Evolutionary conservation across 1,140 invertebrate species (phyloP).

Genomic region (Coboldia fuscipes): DNA sequence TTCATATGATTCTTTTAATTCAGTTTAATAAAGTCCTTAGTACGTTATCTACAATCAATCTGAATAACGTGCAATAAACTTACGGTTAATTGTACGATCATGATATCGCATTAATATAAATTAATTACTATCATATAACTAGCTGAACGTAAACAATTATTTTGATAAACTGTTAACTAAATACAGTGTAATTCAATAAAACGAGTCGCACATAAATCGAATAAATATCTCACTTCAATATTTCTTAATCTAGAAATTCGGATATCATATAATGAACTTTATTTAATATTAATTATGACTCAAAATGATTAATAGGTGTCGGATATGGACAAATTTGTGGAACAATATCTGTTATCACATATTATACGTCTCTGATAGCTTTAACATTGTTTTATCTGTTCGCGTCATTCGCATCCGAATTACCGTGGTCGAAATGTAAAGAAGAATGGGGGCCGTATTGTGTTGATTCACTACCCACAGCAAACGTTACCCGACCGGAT

Average conservation of each 20-base stretch:
- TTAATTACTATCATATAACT: too few species aligned
- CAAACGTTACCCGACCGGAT: not conserved
- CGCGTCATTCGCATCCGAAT: conserved; percentile 33
- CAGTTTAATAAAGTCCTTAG: too few species aligned
- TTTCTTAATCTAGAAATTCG: conserved; percentile 7
- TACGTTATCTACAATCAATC: too few species aligned
- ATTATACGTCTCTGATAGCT: conserved; percentile 62
- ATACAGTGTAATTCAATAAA: conserved; percentile 8
- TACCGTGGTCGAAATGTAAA: conserved; percentile 43
- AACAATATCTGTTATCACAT: conserved; percentile 43
- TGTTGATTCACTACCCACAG: conserved; percentile 2
- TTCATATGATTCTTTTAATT: too few species aligned
- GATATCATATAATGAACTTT: not conserved
- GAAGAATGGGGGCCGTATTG: conserved; percentile 29
- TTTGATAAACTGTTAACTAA: conserved; percentile 11
- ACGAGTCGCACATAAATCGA: not conserved
- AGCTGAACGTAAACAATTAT: too few species aligned
- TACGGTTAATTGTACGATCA: too few species aligned
- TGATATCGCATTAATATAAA: too few species aligned
- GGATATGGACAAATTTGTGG: conserved; percentile 58
- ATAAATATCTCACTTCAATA: conserved; percentile 6
- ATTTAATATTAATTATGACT: not conserved
- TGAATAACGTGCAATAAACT: too few species aligned
- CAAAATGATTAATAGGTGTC: conserved; percentile 30
- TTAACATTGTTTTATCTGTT: conserved; percentile 53